Conservation (phyloP, 30 jellyfish, hydroid and myxozoan genomes). For the Rhopilema esculentum region DNA sequence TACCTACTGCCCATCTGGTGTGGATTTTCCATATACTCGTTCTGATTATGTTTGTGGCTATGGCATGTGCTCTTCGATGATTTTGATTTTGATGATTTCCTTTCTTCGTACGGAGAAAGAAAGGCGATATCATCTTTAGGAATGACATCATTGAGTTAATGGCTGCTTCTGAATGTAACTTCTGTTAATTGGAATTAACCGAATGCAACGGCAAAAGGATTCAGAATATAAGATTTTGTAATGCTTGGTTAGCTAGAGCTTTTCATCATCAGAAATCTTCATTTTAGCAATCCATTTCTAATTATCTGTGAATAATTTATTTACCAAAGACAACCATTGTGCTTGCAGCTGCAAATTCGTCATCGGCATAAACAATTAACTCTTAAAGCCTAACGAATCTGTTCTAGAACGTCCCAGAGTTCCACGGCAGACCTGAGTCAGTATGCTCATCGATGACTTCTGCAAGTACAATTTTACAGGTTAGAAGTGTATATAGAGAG, state of each 20-base stretch:
- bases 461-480: slow-evolving; percentile 44
- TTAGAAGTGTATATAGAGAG: neutral
- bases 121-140: too few species aligned
- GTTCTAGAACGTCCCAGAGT: slow-evolving; percentile 53
- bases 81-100: too few species aligned
- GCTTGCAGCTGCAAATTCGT: neutral
- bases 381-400: neutral
- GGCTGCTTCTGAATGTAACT: too few species aligned
- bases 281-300: neutral
- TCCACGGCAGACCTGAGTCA: slow-evolving; percentile 23
- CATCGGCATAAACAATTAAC: neutral
- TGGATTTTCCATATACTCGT: too few species aligned
- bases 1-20: neutral
- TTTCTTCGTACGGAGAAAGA: too few species aligned
- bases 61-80: too few species aligned
- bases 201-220: too few species aligned
- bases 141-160: too few species aligned
- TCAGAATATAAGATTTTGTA: too few species aligned
- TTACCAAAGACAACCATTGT: neutral
- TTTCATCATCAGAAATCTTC: neutral
- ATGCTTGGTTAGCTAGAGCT: too few species aligned
- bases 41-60: too few species aligned
- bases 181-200: too few species aligned
- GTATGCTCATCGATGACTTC: slow-evolving; percentile 29
- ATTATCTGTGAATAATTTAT: neutral